Conservation (phyloP, 1,140 invertebrate species). For the Cyclargus thomasi region DNA sequence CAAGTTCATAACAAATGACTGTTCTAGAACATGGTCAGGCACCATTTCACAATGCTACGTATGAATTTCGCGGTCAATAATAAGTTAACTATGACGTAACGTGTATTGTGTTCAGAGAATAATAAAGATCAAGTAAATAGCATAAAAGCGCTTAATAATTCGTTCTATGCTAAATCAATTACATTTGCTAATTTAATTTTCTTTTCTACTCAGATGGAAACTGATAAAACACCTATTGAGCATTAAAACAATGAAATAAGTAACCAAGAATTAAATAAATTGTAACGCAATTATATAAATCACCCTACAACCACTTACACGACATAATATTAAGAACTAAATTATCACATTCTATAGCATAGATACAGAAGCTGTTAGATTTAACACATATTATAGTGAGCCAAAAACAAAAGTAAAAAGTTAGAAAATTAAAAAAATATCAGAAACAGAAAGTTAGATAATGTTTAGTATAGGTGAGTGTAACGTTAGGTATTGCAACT, state of each 20-base stretch:
- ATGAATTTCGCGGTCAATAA: background rate
- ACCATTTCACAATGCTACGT: background rate
- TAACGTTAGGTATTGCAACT: background rate
- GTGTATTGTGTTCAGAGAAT: background rate
- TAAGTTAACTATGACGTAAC: background rate
- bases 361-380: background rate
- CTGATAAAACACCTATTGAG: background rate
- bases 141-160: background rate
- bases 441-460: background rate
- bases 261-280: background rate
- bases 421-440: background rate
- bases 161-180: background rate
- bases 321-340: background rate
- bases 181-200: background rate
- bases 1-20: too few species aligned
- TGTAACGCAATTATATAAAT: background rate
- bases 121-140: background rate
- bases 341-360: background rate
- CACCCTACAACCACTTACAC: background rate
- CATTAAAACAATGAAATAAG: background rate
- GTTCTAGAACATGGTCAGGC: background rate
- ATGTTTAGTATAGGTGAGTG: background rate
- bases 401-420: background rate
- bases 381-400: background rate
- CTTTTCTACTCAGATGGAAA: background rate